These are phyloP conservation scores for Cerceris rybyensis DNA, from an alignment of 2,888 invertebrate species.

Conservation along the genomic window DNA sequence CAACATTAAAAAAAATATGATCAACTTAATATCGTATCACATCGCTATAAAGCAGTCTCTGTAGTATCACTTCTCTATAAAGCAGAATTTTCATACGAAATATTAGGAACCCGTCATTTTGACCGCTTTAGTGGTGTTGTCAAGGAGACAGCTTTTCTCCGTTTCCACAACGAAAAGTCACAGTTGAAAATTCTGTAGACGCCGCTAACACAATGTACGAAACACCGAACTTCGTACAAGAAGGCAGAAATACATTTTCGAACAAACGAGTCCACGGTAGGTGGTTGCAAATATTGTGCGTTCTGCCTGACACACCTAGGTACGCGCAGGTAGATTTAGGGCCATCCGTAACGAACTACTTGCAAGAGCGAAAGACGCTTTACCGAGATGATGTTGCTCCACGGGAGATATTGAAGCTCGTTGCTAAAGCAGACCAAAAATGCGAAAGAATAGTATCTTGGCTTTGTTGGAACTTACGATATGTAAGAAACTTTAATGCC, in stretches of 20 bases:
- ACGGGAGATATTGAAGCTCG: constrained; percentile 4
- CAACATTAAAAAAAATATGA: too few species aligned
- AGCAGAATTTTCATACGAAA: too few species aligned
- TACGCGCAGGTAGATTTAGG: constrained; percentile 63
- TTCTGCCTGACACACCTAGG: constrained; percentile 53
- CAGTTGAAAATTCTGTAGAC: too few species aligned
- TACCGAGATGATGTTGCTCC: constrained; percentile 23
- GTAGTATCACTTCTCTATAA: too few species aligned
- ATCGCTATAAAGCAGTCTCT: too few species aligned
- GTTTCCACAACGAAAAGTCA: too few species aligned
- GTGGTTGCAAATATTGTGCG: constrained; percentile 70
- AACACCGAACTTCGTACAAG: too few species aligned
- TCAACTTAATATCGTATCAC: too few species aligned
- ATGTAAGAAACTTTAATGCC: background rate
- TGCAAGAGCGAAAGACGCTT: constrained; percentile 5
- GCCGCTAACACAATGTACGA: too few species aligned
- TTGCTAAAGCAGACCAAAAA: background rate
- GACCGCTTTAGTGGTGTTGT: too few species aligned
- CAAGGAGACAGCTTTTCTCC: too few species aligned
- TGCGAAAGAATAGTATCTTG: background rate
- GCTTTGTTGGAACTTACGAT: background rate
- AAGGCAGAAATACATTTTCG: constrained; percentile 9
- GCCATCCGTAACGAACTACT: constrained; percentile 25
- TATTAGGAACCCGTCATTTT: too few species aligned
- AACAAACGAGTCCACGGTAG: constrained; percentile 42